Base-by-base conservation (phyloP, 2,888 invertebrate genomes). In the Drosophila hamatofila region DNA sequence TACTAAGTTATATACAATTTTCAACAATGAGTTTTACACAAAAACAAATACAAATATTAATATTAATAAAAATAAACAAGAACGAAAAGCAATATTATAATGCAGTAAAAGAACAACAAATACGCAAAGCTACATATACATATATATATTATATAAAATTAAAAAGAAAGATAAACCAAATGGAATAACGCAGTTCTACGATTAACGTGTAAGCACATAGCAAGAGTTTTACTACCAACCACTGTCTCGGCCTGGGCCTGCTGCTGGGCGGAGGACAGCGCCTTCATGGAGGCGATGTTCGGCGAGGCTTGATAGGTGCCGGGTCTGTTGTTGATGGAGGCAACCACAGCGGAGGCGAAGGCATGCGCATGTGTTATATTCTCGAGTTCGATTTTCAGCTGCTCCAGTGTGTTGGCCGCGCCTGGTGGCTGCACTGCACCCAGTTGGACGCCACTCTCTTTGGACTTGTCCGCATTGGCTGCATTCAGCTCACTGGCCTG, bases 351-450 rank as follows among this genome's bases (percentile, higher is more conserved):
- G 1, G 91, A 88, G 7, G 91, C 85, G 55, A 90, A 81, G 2
- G 89, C 94, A 86, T 94, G 94, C 5, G 94, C 94, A 71, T 94
- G 94, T 33, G 94, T 94, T 62, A 94, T 93, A 73, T 94, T 94
- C 75, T 94, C 94, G 41, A 94, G 88, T 63, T 94, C 94, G 63
- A 94, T 94, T 89, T 94, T 94, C 4, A 94, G 87, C 75, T 94
- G 94, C 72, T 94, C 94, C 42, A 94, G 86, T 0, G 94, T 94
- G 68, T 94, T 94, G 51, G 94, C 94, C 7, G 88, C 82, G n/a
- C 79, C 74, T 11, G 85, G 46, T 7, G 71, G 71, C 66, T 81
- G 88, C 12, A 54, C 60, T 27, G 69, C 57, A 12, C 74, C 63
- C 39, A 54, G 42, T 11, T 79, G 80, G 7, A 46, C 69, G 18